A percentile compares a stretch with the other conserved stretches of the same genome.
Evolutionary conservation across 2,797 vertebrate species (phyloP).

Genomic region (Simalia tracyae): DNA sequence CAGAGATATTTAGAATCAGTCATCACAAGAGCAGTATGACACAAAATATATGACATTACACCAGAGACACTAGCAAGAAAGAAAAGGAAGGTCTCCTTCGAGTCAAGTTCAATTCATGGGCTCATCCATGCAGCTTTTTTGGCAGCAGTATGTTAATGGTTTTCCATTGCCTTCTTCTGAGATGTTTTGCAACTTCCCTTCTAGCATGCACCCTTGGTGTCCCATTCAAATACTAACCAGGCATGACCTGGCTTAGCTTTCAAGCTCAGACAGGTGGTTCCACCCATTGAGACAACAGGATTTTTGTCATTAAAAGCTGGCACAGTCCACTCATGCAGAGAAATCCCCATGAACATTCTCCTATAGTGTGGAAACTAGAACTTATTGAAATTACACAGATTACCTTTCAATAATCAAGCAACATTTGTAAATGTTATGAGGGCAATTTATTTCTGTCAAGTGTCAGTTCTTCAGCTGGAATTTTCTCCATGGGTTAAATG

Average conservation of each 20-base stretch:
- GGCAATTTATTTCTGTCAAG: conserved; percentile 44
- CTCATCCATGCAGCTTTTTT: not conserved
- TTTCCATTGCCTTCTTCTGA: not conserved
- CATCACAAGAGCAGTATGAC: not conserved
- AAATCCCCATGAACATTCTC: conserved; percentile 15
- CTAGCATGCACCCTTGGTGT: not conserved
- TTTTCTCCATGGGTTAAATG: conserved; percentile 56
- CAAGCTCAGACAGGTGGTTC: not conserved
- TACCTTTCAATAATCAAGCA: conserved; percentile 40
- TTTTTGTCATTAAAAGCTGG: not conserved
- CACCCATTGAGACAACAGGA: not conserved
- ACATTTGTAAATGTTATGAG: conserved; percentile 41
- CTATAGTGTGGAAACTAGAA: conserved; percentile 25
- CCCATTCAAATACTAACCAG: not conserved
- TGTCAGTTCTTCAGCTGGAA: conserved; percentile 48
- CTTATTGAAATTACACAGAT: conserved; percentile 27
- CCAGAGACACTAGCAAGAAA: not conserved
- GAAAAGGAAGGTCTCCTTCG: not conserved
- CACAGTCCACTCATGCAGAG: not conserved
- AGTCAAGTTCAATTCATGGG: not conserved
- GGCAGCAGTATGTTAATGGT: not conserved
- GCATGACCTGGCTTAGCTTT: not conserved
- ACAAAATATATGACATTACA: not conserved
- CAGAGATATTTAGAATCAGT: not conserved
- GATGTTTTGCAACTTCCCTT: not conserved